A percentile compares a stretch with the other conserved stretches of the same genome.
These are phyloP conservation scores for Apaloderma vittatum DNA, from an alignment of 2,113 vertebrate species.

Conservation along the genomic window DNA sequence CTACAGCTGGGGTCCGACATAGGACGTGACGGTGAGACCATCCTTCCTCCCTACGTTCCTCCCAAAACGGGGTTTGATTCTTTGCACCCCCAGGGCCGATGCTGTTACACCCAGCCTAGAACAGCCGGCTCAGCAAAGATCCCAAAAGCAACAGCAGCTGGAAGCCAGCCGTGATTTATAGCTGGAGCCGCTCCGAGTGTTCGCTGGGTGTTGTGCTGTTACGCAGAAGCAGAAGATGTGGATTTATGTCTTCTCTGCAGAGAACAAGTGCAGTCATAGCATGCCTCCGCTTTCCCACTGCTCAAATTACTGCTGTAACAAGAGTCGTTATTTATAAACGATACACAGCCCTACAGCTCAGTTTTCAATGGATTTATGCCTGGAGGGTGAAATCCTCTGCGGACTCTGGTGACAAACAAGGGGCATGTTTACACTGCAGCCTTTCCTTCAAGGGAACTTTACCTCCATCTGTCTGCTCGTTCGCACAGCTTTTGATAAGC, in stretches of 20 bases:
- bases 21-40: fast-evolving
- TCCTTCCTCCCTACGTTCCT: background rate
- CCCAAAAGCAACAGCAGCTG: background rate
- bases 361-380: background rate
- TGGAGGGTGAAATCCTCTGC: background rate
- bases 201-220: background rate
- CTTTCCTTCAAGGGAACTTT: background rate
- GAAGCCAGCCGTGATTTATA: background rate
- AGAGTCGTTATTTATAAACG: slow-evolving; percentile 23
- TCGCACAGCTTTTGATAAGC: background rate
- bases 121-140: background rate
- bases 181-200: background rate
- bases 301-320: slow-evolving; percentile 16
- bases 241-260: slow-evolving; percentile 36
- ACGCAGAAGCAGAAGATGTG: background rate
- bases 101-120: background rate
- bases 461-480: background rate
- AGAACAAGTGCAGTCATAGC: slow-evolving; percentile 39
- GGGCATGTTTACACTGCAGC: background rate
- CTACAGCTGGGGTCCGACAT: background rate
- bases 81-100: background rate
- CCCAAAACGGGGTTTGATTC: fast-evolving
- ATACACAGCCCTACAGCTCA: background rate
- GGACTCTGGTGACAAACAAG: background rate
- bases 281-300: background rate